Evolutionary conservation across 64 coral and sea anemone species (phyloP).

Genomic region (Actinia tenebrosa): DNA sequence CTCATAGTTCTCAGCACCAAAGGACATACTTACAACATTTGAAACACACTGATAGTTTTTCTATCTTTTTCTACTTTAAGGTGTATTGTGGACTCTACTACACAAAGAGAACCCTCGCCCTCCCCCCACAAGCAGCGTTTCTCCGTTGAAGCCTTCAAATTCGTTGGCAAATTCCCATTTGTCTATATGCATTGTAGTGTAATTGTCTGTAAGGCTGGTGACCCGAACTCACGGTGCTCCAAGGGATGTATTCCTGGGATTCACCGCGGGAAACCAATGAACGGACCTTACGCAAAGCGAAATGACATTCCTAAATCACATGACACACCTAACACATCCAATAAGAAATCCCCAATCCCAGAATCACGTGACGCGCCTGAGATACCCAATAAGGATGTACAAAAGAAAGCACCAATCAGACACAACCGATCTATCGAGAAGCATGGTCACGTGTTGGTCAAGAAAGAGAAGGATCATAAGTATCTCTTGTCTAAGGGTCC

Average conservation of each 20-base stretch:
- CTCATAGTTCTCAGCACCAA: too few species aligned
- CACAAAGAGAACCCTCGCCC: conserved; percentile 12
- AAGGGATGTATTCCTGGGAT: conserved; percentile 41
- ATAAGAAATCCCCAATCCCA: background rate
- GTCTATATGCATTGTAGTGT: conserved; percentile 61
- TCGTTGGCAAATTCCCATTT: conserved; percentile 51
- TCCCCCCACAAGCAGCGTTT: conserved; percentile 47
- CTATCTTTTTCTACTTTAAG: background rate
- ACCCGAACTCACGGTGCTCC: conserved; percentile 45
- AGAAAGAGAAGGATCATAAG: conserved; percentile 15
- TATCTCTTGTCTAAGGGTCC: conserved; percentile 54
- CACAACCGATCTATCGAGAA: background rate
- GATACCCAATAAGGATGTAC: background rate
- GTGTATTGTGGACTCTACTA: conserved; percentile 36
- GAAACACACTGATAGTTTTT: too few species aligned
- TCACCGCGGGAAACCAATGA: conserved; percentile 23
- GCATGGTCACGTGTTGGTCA: background rate
- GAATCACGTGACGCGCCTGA: background rate
- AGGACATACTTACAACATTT: too few species aligned
- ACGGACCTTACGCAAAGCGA: conserved; percentile 15
- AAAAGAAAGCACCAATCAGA: conserved; percentile 28
- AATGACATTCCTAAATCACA: background rate
- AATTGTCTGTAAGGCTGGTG: conserved; percentile 36
- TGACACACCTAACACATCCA: background rate
- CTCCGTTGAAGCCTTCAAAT: conserved; percentile 53